These are phyloP conservation scores for Xyrauchen texanus DNA, from an alignment of 2,113 vertebrate species.

Conservation along the genomic window DNA sequence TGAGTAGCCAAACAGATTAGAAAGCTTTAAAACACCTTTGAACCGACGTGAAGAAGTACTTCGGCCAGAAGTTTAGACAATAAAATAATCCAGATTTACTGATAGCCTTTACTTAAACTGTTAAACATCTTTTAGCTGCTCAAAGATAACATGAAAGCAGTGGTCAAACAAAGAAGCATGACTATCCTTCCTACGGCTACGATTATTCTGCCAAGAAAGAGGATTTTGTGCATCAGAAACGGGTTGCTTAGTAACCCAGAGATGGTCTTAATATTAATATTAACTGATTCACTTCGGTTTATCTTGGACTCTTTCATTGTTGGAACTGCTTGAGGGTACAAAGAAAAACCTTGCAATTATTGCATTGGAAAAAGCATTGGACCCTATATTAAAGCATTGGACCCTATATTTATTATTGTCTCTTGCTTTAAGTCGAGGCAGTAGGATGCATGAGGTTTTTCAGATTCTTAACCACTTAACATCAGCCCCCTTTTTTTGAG, in stretches of 20 bases:
- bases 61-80: not conserved
- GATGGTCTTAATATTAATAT: conserved; percentile 59
- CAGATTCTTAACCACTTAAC: not conserved
- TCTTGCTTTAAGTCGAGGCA: not conserved
- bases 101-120: conserved; percentile 5
- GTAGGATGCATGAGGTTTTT: not conserved
- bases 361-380: conserved; percentile 45
- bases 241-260: conserved; percentile 40
- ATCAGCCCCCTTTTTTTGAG: too few species aligned
- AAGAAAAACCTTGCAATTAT: conserved; percentile 63
- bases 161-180: conserved; percentile 6
- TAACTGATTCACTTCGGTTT: conserved; percentile 47
- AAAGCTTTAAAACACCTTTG: not conserved
- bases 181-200: conserved; percentile 1
- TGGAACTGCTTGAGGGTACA: conserved; percentile 59
- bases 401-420: not conserved
- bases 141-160: not conserved
- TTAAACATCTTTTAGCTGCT: conserved; percentile 4
- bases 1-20: not conserved
- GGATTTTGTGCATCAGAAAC: conserved; percentile 30
- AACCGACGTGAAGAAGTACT: not conserved
- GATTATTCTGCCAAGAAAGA: conserved; percentile 16
- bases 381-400: conserved; percentile 31
- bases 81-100: not conserved
- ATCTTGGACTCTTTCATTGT: conserved; percentile 51